Evolutionary conservation across 2,113 vertebrate genomes (phyloP), one percentile per base, ranked within the genome.

Genomic region (Falcunculus frontatus): DNA sequence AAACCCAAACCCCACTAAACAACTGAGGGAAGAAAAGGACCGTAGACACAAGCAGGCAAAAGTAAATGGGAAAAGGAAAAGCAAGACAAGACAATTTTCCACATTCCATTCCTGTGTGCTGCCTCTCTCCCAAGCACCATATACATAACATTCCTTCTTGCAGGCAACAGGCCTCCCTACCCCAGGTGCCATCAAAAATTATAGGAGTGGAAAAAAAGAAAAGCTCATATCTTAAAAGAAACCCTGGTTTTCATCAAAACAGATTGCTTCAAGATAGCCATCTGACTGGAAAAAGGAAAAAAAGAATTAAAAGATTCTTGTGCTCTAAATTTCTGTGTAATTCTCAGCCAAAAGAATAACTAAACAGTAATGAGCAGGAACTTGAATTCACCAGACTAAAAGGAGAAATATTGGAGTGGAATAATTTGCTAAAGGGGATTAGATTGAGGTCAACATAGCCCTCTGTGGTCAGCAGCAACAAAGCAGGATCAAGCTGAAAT

Each of bases 161-260:
- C 72, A 94, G 81, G 82, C 65, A 96, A 65, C 62, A 84, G 82
- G 50, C 91, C 82, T 94, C 82, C 82, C 90, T 87, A 77, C 63
- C 26, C 84, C 90, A 96, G 87, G 93, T 97, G 91, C 89, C 85
- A 93, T 95, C 87, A 91, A 93, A 95, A 94, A 94, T 91, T 94
- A 93, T 67, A 55, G 50, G 72, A 90, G 29, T 44, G n/a, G 26
- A 90, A 89, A 91, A 86, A 89, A 89, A 68, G 42, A 80, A 72
- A 91, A 70, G 39, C 33, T 87, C 19, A 2, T 82, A 55, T 90
- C 82, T 91, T 91, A 70, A 90, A 95, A 94, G 62, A 19, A 88
- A 74, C 32, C 39, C 87, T 94, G 82, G 65, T 95, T 94, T 93
- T 96, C 72, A 74, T 95, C 95, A 96, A 90, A 93, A 88, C 2